These are phyloP conservation scores for Hyposoter dolosus DNA, from an alignment of 2,888 invertebrate species.

Conservation along the genomic window DNA sequence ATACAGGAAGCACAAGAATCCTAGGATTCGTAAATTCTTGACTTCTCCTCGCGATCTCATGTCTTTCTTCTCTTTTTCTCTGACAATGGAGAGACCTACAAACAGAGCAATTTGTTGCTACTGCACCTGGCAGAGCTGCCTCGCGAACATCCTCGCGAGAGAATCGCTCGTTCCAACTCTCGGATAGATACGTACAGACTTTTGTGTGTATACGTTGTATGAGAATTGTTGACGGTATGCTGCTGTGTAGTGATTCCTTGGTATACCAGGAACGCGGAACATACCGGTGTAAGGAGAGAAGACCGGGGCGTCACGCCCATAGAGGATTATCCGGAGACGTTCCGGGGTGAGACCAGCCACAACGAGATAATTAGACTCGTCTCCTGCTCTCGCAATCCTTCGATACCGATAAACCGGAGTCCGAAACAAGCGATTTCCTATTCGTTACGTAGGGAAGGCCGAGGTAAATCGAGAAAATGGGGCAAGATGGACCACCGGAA, in stretches of 20 bases:
- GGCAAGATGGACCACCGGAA: neutral
- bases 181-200: conserved; percentile 2
- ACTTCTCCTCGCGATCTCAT: conserved; percentile 18
- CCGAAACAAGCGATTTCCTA: conserved; percentile 14
- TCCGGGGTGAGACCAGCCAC: conserved; percentile 63
- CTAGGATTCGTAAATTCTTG: conserved; percentile 56
- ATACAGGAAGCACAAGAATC: conserved; percentile 33
- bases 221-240: conserved; percentile 40
- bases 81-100: conserved; percentile 74
- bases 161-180: conserved; percentile 48
- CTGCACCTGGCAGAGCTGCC: conserved; percentile 75
- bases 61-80: conserved; percentile 19
- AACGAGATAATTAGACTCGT: conserved; percentile 75
- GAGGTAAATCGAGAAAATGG: neutral
- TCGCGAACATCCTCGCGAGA: conserved; percentile 50
- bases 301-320: conserved; percentile 68
- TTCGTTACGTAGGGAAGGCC: neutral
- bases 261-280: conserved; percentile 78
- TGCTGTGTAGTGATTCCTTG: conserved; percentile 36
- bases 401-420: conserved; percentile 54
- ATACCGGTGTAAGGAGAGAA: conserved; percentile 55
- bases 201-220: neutral
- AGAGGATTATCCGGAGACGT: conserved; percentile 63
- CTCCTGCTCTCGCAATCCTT: conserved; percentile 55
- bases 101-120: conserved; percentile 78